Evolutionary conservation across 1,140 invertebrate genomes (phyloP), one percentile per base, ranked within the genome.

Genomic region (Manduca sexta): DNA sequence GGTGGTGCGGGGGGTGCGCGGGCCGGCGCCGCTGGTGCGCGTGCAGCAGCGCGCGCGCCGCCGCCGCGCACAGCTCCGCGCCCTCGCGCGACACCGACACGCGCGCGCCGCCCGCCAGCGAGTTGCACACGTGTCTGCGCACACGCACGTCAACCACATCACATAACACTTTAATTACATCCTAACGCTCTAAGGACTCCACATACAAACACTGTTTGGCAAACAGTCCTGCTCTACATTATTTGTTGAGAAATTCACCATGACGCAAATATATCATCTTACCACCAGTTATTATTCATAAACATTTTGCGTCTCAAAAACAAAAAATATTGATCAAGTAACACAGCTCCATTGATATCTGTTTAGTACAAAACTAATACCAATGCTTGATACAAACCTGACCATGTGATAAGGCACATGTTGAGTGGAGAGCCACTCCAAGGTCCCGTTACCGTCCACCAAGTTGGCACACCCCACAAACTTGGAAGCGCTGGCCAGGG

Each of bases 121-220:
- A 65, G 57, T 84, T 86, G 13, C 58, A 10, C 37, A 85, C 56
- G 59, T 82, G 71, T 30, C 82, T 85, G 60, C 8, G 14, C 2
- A 57, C 52, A n/a, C n/a, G 37, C 11, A 43, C 50, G 17, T 45
- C 8, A 46, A 18, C 26, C 12, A 14, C 21, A 17, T 15, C 21
- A 13, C 12, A 45, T n/a, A 35, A n/a, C 5, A 14, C 10, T 29
- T n/a, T n/a, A n/a, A n/a, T n/a, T n/a, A n/a, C 3, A 47, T 14
- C 3, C 11, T 29, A 14, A 30, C 14, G 12, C 3, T 45, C 2
- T 45, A 6, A 15, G 4, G 38, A 40, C 3, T 16, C n/a, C n/a
- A n/a, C n/a, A n/a, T n/a, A n/a, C n/a, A n/a, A n/a, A n/a, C n/a
- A n/a, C n/a, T n/a, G n/a, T n/a, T n/a, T n/a, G n/a, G n/a, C n/a